These are phyloP conservation scores for Drosophila quinaria DNA, from an alignment of 2,888 invertebrate species.

Conservation along the genomic window DNA sequence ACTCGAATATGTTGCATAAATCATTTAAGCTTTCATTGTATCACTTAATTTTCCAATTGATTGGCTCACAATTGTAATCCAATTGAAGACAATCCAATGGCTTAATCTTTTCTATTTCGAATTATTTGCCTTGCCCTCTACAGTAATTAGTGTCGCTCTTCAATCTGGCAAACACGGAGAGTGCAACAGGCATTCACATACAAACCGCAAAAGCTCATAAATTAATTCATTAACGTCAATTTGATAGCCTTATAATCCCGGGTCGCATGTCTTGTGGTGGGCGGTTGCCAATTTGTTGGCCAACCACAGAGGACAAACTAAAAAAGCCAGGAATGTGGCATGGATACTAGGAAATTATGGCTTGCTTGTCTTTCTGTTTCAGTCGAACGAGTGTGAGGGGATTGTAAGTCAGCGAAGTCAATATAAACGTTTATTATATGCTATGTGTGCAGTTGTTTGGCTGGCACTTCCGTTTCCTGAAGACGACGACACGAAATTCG, in stretches of 20 bases:
- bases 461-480: constrained; percentile 78
- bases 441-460: constrained; percentile 74
- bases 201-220: constrained; percentile 73
- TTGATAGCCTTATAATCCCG: constrained; percentile 71
- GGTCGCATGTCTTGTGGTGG: constrained; percentile 49
- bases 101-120: constrained; percentile 31
- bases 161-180: constrained; percentile 27
- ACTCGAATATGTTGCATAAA: background rate
- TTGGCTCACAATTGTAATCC: constrained; percentile 10
- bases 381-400: background rate
- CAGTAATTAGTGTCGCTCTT: constrained; percentile 47
- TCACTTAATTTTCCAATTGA: constrained; percentile 5
- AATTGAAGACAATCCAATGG: constrained; percentile 18
- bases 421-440: constrained; percentile 78
- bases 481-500: constrained; percentile 78
- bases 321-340: constrained; percentile 25
- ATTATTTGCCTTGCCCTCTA: constrained; percentile 17
- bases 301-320: constrained; percentile 31
- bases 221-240: constrained; percentile 81
- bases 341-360: constrained; percentile 47
- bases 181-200: constrained; percentile 46
- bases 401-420: constrained; percentile 56
- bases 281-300: constrained; percentile 42
- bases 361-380: constrained; percentile 36
- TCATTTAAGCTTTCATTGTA: background rate